These are phyloP conservation scores for Ceratosolen fusciceps DNA, from an alignment of 1,140 invertebrate species.

Conservation along the genomic window DNA sequence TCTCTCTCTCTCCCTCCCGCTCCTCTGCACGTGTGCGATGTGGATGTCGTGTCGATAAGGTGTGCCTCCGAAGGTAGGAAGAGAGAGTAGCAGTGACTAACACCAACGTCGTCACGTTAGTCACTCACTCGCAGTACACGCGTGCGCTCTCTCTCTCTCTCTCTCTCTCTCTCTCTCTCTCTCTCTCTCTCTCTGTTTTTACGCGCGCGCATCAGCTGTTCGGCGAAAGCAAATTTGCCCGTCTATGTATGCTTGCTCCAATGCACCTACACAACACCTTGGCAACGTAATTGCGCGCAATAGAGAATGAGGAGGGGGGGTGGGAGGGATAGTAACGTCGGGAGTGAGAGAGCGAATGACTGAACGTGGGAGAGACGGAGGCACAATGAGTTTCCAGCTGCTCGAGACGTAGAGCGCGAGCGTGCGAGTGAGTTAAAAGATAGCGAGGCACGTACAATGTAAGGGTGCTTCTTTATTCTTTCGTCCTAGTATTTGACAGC, in stretches of 20 bases:
- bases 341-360: neutral
- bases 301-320: neutral
- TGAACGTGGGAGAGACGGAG: neutral
- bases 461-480: neutral
- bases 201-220: constrained; percentile 68
- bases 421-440: neutral
- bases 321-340: too few species aligned
- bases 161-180: neutral
- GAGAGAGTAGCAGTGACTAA: neutral
- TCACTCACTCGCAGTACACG: neutral
- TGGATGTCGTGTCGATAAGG: neutral
- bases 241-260: neutral
- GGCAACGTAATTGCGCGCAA: neutral
- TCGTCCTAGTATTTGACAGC: neutral
- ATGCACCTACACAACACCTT: neutral
- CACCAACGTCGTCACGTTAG: too few species aligned
- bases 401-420: constrained; percentile 5
- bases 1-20: neutral
- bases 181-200: neutral
- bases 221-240: constrained; percentile 59
- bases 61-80: neutral
- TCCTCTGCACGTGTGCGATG: constrained; percentile 30
- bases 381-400: neutral
- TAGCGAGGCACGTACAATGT: neutral
- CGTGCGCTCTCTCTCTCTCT: constrained; percentile 12